Evolutionary conservation across 1,140 invertebrate genomes (phyloP).

Genomic region (Hyphantria cunea): DNA sequence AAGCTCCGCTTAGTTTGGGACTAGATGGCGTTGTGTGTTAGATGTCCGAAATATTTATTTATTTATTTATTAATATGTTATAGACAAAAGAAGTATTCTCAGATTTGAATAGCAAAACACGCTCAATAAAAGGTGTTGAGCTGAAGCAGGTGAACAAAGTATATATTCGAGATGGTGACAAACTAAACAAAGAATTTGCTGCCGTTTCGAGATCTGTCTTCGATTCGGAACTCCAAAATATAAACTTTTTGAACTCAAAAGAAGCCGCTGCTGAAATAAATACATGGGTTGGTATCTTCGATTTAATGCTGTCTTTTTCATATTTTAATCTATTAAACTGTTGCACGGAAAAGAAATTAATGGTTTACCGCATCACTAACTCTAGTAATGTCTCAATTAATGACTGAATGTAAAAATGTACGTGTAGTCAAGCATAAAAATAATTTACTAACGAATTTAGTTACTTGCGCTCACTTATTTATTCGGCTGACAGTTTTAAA

Average conservation of each 20-base stretch:
- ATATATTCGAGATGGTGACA: conserved; percentile 28
- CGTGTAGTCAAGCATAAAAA: too few species aligned
- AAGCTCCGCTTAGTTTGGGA: too few species aligned
- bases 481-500: too few species aligned
- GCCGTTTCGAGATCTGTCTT: conserved; percentile 41
- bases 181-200: conserved; percentile 38
- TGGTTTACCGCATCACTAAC: too few species aligned
- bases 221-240: conserved; percentile 43
- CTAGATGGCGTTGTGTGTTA: too few species aligned
- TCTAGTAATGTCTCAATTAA: too few species aligned
- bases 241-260: conserved; percentile 52
- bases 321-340: too few species aligned
- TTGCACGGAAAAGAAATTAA: too few species aligned
- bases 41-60: too few species aligned
- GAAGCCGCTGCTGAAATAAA: conserved; percentile 59
- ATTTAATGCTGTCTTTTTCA: background rate
- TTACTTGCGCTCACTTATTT: background rate
- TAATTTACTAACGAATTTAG: too few species aligned
- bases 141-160: conserved; percentile 31
- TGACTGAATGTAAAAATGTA: too few species aligned
- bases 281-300: conserved; percentile 78
- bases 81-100: background rate
- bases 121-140: background rate
- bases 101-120: background rate
- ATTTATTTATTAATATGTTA: too few species aligned